Conservation (phyloP, 2,888 invertebrate species). For the Chaetogeoica ovagalla region DNA sequence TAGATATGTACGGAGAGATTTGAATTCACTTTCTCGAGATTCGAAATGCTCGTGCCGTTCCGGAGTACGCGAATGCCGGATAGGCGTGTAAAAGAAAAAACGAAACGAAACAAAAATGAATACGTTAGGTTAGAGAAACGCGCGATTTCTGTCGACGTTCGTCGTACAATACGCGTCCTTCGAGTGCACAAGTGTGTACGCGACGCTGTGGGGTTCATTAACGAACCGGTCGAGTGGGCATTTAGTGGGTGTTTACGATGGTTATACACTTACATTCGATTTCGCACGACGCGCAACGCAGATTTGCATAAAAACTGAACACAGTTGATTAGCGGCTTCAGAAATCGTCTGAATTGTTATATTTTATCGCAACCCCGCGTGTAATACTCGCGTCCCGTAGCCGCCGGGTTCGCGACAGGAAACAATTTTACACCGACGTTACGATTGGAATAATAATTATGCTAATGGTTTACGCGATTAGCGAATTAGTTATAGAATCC, state of each 20-base stretch:
- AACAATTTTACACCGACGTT: too few relatives aligned
- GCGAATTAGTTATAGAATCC: too few relatives aligned
- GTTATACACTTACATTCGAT: slow-evolving; percentile 1
- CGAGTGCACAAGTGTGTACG: not conserved
- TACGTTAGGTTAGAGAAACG: not conserved
- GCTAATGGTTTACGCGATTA: too few relatives aligned
- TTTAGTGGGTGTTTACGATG: too few relatives aligned
- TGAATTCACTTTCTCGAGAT: slow-evolving; percentile 12
- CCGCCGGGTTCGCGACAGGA: too few relatives aligned
- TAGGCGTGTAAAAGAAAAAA: too few relatives aligned
- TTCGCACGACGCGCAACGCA: not conserved
- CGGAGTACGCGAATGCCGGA: too few relatives aligned
- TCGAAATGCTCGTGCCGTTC: not conserved
- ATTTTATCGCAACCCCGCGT: too few relatives aligned
- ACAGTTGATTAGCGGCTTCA: slow-evolving; percentile 26
- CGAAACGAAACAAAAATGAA: not conserved
- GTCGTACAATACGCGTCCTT: not conserved
- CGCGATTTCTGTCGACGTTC: not conserved
- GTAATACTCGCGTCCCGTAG: too few relatives aligned
- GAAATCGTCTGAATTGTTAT: slow-evolving; percentile 4
- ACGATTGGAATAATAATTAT: too few relatives aligned
- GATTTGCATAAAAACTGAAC: slow-evolving; percentile 31
- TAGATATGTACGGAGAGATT: not conserved
- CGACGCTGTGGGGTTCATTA: slow-evolving; percentile 5
- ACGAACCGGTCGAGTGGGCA: slow-evolving; percentile 1